Percentiles rank a stretch among this genome's conserved stretches.
Conservation (phyloP, 2,113 vertebrate genomes). For the Mixornis gularis region DNA sequence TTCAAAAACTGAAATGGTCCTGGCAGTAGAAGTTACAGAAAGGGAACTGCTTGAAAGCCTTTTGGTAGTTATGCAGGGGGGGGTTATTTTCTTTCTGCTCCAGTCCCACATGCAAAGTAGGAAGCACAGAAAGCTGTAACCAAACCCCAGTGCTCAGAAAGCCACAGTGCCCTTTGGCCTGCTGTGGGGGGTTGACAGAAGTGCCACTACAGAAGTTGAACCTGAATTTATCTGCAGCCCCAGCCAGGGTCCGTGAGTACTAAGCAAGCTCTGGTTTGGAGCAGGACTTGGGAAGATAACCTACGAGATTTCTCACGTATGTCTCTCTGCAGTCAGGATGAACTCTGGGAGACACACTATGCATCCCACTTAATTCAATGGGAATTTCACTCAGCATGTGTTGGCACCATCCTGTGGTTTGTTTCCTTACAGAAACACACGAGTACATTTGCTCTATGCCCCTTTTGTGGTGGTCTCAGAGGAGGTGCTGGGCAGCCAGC, state of each 20-base stretch:
- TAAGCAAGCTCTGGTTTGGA: not conserved
- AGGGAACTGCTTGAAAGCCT: not conserved
- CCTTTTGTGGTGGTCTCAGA: constrained; percentile 10
- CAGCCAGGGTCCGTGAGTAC: not conserved
- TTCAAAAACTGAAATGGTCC: not conserved
- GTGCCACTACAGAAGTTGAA: not conserved
- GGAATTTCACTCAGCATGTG: constrained; percentile 32
- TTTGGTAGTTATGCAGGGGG: not conserved
- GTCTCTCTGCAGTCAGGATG: not conserved
- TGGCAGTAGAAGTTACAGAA: not conserved
- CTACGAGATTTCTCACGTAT: constrained; percentile 7
- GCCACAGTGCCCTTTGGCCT: not conserved
- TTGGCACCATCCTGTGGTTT: not conserved
- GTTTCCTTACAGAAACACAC: not conserved
- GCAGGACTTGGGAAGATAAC: constrained; percentile 33
- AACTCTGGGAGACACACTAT: not conserved
- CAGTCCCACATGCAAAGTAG: not conserved
- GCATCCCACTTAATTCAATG: not conserved
- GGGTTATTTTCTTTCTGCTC: not conserved
- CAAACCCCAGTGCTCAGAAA: not conserved
- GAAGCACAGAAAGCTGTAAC: not conserved
- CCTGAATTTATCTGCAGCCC: not conserved
- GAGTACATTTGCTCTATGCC: not conserved
- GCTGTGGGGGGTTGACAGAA: not conserved
- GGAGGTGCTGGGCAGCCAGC: constrained; percentile 44